Evolutionary conservation across 2,888 invertebrate genomes (phyloP).

Genomic region (Mechanitis mazaeus): DNA sequence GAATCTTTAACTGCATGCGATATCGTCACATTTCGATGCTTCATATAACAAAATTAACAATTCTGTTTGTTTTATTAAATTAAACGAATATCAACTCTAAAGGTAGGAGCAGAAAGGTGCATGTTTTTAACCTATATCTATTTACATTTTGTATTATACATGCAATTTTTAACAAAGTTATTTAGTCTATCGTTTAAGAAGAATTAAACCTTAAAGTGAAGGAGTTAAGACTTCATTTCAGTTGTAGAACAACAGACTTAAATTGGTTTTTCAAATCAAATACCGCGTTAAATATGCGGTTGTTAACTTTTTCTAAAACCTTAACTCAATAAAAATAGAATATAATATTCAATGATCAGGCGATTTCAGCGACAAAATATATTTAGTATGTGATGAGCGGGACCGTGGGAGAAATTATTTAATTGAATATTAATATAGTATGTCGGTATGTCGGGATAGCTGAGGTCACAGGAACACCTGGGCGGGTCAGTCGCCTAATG

Average conservation of each 20-base stretch:
- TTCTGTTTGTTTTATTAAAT: background rate
- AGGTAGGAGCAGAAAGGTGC: background rate
- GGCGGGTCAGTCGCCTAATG: constrained; percentile 32
- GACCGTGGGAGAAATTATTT: constrained; percentile 67
- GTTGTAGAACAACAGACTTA: background rate
- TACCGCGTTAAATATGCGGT: constrained; percentile 10
- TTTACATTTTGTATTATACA: constrained; percentile 3
- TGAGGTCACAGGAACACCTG: constrained; percentile 59
- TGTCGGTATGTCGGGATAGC: constrained; percentile 45
- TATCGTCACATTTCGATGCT: constrained; percentile 55
- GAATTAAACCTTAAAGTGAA: background rate
- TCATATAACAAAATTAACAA: constrained; percentile 12
- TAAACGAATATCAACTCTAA: constrained; percentile 28
- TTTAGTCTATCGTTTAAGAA: background rate
- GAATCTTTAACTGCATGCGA: constrained; percentile 50
- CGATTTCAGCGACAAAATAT: constrained; percentile 9
- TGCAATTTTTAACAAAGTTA: constrained; percentile 22
- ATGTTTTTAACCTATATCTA: background rate
- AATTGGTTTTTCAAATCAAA: constrained; percentile 15
- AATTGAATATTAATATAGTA: constrained; percentile 68
- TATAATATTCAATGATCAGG: constrained; percentile 13
- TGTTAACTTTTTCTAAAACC: background rate
- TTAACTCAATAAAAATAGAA: constrained; percentile 9
- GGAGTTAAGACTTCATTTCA: background rate
- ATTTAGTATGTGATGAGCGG: constrained; percentile 30